Conservation (phyloP, 2,113 vertebrate genomes). For the Eulacestoma nigropectus region DNA sequence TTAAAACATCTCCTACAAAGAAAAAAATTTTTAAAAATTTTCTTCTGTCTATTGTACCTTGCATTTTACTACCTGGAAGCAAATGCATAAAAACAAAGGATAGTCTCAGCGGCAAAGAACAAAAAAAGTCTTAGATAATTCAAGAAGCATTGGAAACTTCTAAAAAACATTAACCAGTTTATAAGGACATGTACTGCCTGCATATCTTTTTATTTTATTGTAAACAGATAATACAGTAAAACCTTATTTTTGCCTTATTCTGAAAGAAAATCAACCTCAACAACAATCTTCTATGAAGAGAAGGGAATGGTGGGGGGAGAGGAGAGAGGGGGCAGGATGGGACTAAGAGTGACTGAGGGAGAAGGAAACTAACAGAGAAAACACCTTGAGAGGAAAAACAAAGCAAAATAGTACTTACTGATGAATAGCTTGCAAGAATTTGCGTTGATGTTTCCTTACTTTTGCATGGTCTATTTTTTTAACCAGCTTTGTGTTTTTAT, state of each 20-base stretch:
- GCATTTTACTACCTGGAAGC: background rate
- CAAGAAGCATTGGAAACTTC: background rate
- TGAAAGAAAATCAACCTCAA: background rate
- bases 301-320: fast-evolving
- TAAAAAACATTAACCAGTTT: background rate
- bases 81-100: background rate
- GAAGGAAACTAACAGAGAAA: background rate
- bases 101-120: background rate
- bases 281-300: background rate
- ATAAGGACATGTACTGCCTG: background rate
- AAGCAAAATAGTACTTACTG: constrained; percentile 86
- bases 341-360: background rate
- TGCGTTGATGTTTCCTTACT: constrained; percentile 99
- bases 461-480: constrained; percentile 98
- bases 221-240: background rate
- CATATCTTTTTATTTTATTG: background rate
- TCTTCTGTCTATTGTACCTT: background rate
- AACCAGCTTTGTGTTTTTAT: constrained; percentile 98
- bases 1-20: background rate
- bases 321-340: background rate
- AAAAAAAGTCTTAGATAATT: background rate
- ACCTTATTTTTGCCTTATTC: background rate
- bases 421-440: constrained; percentile 99
- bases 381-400: background rate
- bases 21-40: fast-evolving